These are phyloP conservation scores for Dryadula phaetusa DNA, from an alignment of 2,888 invertebrate species.

Conservation along the genomic window DNA sequence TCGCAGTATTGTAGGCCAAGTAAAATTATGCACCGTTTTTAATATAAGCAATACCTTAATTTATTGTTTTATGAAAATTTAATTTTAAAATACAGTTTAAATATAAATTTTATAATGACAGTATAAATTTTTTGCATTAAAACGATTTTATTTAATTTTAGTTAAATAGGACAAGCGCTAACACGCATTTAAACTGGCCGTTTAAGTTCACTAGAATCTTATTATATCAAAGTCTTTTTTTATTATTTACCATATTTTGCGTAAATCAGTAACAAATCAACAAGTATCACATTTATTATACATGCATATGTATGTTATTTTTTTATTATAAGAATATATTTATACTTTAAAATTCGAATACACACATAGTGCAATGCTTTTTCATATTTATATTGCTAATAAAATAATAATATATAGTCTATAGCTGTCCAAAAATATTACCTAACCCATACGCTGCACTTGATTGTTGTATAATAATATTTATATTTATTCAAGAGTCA, in stretches of 20 bases:
- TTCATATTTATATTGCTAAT: conserved; percentile 42
- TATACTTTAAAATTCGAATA: not conserved
- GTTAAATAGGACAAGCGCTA: too few relatives aligned
- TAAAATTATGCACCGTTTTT: conserved; percentile 53
- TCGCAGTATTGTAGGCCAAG: conserved; percentile 46
- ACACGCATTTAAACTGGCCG: too few relatives aligned
- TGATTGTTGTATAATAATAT: conserved; percentile 30
- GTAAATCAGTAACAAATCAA: not conserved
- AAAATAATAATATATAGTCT: conserved; percentile 46
- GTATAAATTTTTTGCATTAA: too few relatives aligned
- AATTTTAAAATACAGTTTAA: too few relatives aligned
- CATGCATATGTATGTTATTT: not conserved
- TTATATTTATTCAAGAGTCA: conserved; percentile 40
- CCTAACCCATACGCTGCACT: conserved; percentile 39
- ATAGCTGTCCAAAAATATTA: conserved; percentile 46
- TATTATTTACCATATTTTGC: too few relatives aligned
- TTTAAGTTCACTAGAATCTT: too few relatives aligned
- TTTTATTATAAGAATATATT: not conserved
- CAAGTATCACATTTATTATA: not conserved
- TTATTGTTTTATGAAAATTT: not conserved
- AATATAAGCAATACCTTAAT: not conserved
- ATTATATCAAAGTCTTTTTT: too few relatives aligned
- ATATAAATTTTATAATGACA: too few relatives aligned
- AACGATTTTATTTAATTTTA: too few relatives aligned
- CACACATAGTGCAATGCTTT: conserved; percentile 34